A percentile compares a stretch with the other conserved stretches of the same genome.
Evolutionary conservation across 2,888 invertebrate genomes (phyloP).

Genomic region (Ophion ventricosus): DNA sequence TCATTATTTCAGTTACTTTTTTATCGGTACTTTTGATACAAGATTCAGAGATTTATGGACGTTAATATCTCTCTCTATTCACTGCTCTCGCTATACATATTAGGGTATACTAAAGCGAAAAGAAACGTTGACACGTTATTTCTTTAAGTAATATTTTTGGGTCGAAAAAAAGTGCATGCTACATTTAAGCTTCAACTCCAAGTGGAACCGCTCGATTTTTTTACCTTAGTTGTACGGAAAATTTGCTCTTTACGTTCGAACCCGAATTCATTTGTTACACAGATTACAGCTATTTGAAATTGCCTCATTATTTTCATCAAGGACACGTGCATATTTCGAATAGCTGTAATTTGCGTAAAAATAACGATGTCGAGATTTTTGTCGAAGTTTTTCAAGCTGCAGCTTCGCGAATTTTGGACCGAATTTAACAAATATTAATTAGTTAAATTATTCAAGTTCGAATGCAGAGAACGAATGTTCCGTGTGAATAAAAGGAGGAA

Average conservation of each 20-base stretch:
- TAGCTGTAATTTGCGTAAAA: neutral
- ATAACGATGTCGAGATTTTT: neutral
- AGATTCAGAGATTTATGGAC: neutral
- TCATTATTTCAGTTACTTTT: neutral
- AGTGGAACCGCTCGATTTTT: neutral
- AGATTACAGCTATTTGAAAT: too few species aligned
- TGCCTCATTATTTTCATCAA: too few species aligned
- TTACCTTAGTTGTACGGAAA: neutral
- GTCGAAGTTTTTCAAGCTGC: neutral
- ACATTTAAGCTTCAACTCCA: neutral
- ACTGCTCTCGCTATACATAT: neutral
- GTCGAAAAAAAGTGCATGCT: neutral
- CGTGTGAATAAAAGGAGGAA: neutral
- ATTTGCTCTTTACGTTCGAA: neutral
- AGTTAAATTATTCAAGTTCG: too few species aligned
- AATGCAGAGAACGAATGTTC: neutral
- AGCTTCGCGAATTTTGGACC: too few species aligned
- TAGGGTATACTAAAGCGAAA: neutral
- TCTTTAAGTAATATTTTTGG: neutral
- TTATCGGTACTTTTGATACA: neutral
- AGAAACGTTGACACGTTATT: neutral
- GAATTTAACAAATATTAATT: too few species aligned
- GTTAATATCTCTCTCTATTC: neutral
- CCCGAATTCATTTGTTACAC: neutral
- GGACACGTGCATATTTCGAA: neutral